These are phyloP conservation scores for Phallusia fumigata DNA, from an alignment of 23 tunicate genomes.

Conservation along the genomic window DNA sequence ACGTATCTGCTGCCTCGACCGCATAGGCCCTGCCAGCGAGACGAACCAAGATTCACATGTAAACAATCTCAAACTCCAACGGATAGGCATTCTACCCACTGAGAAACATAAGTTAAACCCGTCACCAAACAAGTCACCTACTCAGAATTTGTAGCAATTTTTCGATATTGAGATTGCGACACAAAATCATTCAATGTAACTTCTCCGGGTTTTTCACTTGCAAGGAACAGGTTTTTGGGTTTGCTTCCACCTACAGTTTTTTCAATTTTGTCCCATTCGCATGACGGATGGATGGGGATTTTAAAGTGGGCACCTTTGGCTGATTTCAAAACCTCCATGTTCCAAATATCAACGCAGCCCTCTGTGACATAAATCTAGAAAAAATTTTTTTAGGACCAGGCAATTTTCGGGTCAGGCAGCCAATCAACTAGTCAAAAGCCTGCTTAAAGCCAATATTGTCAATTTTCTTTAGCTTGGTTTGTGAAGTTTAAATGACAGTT, in stretches of 20 bases:
- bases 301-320: constrained; percentile 80
- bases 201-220: background rate
- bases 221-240: background rate
- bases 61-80: too few species aligned
- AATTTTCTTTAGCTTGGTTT: too few species aligned
- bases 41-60: too few species aligned
- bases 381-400: too few species aligned
- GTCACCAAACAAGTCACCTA: background rate
- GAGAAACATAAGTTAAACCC: too few species aligned
- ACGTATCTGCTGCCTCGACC: too few species aligned
- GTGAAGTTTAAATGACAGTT: too few species aligned
- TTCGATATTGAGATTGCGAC: background rate
- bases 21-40: too few species aligned
- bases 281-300: constrained; percentile 35
- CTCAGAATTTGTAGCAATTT: background rate
- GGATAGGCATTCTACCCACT: too few species aligned
- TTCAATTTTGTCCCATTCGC: constrained; percentile 52
- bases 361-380: constrained; percentile 48
- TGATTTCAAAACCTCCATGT: constrained; percentile 37
- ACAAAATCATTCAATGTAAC: background rate
- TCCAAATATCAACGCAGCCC: constrained; percentile 69
- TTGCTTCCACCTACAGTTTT: background rate
- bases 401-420: too few species aligned
- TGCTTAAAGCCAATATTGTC: too few species aligned
- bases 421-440: too few species aligned